These are phyloP conservation scores for Acleris literana DNA, from an alignment of 2,888 invertebrate species.

Conservation along the genomic window DNA sequence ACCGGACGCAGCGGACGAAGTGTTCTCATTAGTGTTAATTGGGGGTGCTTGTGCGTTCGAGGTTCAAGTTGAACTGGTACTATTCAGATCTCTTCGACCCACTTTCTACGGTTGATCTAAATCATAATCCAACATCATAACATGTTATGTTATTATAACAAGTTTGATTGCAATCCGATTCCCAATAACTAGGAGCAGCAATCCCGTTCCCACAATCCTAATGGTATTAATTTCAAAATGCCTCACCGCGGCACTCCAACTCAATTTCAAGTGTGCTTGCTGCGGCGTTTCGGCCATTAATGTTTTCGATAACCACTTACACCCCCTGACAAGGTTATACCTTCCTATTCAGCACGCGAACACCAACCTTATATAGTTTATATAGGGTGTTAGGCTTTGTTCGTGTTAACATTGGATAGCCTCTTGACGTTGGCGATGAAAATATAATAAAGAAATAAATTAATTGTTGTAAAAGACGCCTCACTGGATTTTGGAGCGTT, in stretches of 20 bases:
- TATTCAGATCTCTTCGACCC: too few relatives aligned
- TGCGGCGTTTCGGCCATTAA: conserved; percentile 64
- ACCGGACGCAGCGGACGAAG: too few relatives aligned
- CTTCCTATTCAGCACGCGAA: conserved; percentile 22
- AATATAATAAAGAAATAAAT: conserved; percentile 71
- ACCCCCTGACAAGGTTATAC: conserved; percentile 50
- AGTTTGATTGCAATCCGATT: conserved; percentile 23
- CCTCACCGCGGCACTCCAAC: conserved; percentile 52
- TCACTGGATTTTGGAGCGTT: conserved; percentile 65
- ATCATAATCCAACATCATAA: too few relatives aligned
- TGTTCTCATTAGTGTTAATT: too few relatives aligned
- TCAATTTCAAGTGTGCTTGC: conserved; percentile 65
- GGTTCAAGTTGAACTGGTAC: too few relatives aligned
- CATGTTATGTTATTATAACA: too few relatives aligned
- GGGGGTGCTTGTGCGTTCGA: too few relatives aligned
- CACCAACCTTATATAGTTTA: conserved; percentile 40
- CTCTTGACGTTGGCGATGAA: conserved; percentile 75
- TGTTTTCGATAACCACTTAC: conserved; percentile 74
- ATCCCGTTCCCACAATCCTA: conserved; percentile 42
- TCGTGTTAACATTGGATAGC: conserved; percentile 40
- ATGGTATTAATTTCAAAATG: conserved; percentile 65
- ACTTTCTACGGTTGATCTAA: too few relatives aligned
- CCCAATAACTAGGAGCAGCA: conserved; percentile 34
- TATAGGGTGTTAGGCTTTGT: conserved; percentile 37
- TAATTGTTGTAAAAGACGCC: conserved; percentile 65